Evolutionary conservation across 2,797 vertebrate genomes (phyloP).

Genomic region (Sebastes wilsoni): DNA sequence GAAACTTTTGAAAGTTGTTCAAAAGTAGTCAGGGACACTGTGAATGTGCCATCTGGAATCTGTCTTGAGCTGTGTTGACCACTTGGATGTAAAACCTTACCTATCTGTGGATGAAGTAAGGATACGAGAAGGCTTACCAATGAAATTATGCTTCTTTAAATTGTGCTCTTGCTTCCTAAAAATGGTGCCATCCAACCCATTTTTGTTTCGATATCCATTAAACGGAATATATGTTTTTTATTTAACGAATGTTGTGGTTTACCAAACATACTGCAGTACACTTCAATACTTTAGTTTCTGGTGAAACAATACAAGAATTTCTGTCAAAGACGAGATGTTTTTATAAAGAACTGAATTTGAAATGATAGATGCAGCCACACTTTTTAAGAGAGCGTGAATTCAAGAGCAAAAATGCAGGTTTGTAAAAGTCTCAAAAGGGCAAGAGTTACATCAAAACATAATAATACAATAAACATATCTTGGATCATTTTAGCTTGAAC

Average conservation of each 20-base stretch:
- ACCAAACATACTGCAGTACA: not conserved
- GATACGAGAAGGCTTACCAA: constrained; percentile 24
- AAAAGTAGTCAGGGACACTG: constrained; percentile 55
- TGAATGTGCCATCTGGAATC: constrained; percentile 61
- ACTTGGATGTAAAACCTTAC: constrained; percentile 69
- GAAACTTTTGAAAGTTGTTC: constrained; percentile 30
- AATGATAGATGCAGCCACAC: constrained; percentile 11
- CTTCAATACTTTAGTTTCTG: constrained; percentile 15
- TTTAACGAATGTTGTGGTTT: constrained; percentile 16
- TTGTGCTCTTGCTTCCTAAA: constrained; percentile 24
- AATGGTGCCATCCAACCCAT: not conserved
- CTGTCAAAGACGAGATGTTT: constrained; percentile 44
- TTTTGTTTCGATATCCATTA: constrained; percentile 28
- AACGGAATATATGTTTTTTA: constrained; percentile 3
- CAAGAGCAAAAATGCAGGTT: constrained; percentile 33
- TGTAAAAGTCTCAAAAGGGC: constrained; percentile 36
- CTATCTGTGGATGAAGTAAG: constrained; percentile 25
- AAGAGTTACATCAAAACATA: constrained; percentile 25
- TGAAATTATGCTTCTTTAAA: constrained; percentile 35
- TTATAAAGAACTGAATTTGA: constrained; percentile 52
- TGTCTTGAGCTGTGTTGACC: constrained; percentile 55
- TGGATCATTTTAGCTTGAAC: constrained; percentile 64
- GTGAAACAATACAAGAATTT: constrained; percentile 36
- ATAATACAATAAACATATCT: constrained; percentile 10
- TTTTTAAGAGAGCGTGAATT: not conserved